Evolutionary conservation across 2,888 invertebrate species (phyloP), one percentile per base, ranked within the genome.

Genomic region (Eupeodes luniger): DNA sequence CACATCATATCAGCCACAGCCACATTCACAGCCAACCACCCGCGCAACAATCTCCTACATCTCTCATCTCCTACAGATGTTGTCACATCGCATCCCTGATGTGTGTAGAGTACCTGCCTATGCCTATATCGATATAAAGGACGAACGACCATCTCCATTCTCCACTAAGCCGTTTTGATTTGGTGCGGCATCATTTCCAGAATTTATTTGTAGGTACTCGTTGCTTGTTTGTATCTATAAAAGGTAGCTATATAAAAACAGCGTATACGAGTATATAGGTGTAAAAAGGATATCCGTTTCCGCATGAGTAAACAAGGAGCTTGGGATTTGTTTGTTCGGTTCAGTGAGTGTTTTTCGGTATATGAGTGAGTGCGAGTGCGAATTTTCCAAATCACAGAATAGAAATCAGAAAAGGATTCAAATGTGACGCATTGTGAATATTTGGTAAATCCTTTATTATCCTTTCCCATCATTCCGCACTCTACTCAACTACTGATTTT

Each of bases 331-430:
- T 85, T 81, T 81, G 75, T 74, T 47, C 57, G 64, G 78, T 59
- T 70, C 19, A 61, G 19, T 79, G 11, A 59, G 61, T 70, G 3
- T 47, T 67, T 61, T 9, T 40, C 40, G 0, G 19, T 67, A 53
- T 62, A 19, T 47, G 67, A 9, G 9, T 9, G 7, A 36, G 59
- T 67, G 9, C 4, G 34, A 59, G 59, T 67, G 78, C 49, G 78
- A 78, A 79, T 84, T 67, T 78, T 74, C 67, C 44, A 74, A 84
- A 84, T 86, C 85, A 78, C 69, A 86, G 69, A 74, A 49, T 72
- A 81, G 51, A 85, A 77, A 85, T 85, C 81, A 85, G 72, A 85
- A 81, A 82, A 67, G 78, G 85, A 86, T 74, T 74, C 81, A 62
- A 77, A 81, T 75, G 78, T 62, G 66, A 62, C 69, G 61, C 77